Percentiles rank a stretch among this genome's conserved stretches.
Conservation (phyloP, 2,888 invertebrate species). For the Lottia gigantea region DNA sequence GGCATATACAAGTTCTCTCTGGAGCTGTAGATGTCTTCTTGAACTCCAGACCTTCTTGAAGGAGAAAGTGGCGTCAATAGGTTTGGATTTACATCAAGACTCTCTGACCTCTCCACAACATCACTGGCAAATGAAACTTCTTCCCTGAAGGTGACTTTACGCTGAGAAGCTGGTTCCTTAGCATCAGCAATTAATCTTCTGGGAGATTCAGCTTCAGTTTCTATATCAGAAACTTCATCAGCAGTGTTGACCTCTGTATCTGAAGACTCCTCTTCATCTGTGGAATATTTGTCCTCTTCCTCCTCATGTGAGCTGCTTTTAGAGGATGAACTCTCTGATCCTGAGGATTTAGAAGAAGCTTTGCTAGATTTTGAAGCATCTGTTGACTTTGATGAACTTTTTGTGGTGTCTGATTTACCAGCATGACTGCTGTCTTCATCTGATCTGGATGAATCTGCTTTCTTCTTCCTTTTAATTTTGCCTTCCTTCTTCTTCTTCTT, state of each 20-base stretch:
- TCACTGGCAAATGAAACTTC: not conserved
- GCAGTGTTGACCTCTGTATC: slow-evolving; percentile 29
- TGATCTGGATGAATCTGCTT: slow-evolving; percentile 33
- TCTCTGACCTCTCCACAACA: too few species aligned
- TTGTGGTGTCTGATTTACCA: too few species aligned
- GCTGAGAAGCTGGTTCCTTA: not conserved
- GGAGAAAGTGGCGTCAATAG: slow-evolving; percentile 23
- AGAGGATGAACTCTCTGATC: too few species aligned
- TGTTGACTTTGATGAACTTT: too few species aligned
- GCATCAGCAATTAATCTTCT: slow-evolving; percentile 20
- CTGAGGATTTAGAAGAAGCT: too few species aligned
- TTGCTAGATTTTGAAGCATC: too few species aligned
- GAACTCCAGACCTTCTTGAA: slow-evolving; percentile 31
- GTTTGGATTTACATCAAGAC: too few species aligned
- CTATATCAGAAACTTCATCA: slow-evolving; percentile 41
- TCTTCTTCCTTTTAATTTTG: slow-evolving; percentile 30
- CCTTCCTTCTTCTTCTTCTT: slow-evolving; percentile 22
- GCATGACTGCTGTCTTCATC: slow-evolving; percentile 38
- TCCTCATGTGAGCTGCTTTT: slow-evolving; percentile 11
- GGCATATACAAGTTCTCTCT: not conserved
- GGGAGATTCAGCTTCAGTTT: slow-evolving; percentile 31
- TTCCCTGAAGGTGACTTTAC: slow-evolving; percentile 6
- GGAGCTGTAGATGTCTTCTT: slow-evolving; percentile 24
- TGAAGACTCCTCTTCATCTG: slow-evolving; percentile 5
- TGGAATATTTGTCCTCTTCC: slow-evolving; percentile 22